Evolutionary conservation across 1,140 invertebrate genomes (phyloP).

Genomic region (Drosophila ironensis): DNA sequence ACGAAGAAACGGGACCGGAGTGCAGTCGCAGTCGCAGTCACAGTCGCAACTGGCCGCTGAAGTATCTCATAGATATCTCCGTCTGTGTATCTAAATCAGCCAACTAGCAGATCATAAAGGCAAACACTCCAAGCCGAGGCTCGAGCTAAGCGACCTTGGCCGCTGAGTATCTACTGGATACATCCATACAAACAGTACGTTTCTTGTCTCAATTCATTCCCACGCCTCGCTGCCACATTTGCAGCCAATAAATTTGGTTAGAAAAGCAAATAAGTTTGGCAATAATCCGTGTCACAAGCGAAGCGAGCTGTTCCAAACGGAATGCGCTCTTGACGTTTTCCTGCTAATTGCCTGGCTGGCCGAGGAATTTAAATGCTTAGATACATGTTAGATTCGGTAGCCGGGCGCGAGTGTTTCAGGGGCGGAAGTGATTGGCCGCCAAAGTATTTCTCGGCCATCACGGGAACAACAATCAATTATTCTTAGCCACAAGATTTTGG

Average conservation of each 20-base stretch:
- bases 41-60: neutral
- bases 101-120: conserved; percentile 55
- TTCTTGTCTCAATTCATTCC: conserved; percentile 55
- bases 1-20: conserved; percentile 1
- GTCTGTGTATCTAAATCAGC: conserved; percentile 35
- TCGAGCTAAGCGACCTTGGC: conserved; percentile 43
- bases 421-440: conserved; percentile 53
- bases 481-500: conserved; percentile 10
- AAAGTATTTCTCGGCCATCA: conserved; percentile 35
- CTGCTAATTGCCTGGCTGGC: conserved; percentile 59
- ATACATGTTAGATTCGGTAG: neutral
- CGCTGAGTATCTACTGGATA: conserved; percentile 6
- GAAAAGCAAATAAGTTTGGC: conserved; percentile 47
- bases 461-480: conserved; percentile 56
- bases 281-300: conserved; percentile 37
- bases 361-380: conserved; percentile 7
- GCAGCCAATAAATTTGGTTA: conserved; percentile 60
- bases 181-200: too few relatives aligned
- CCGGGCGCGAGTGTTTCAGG: conserved; percentile 18
- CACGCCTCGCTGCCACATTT: conserved; percentile 61
- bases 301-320: conserved; percentile 28
- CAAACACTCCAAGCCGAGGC: conserved; percentile 40
- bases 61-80: neutral
- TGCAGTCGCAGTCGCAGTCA: conserved; percentile 9
- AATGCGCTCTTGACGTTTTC: conserved; percentile 60